Base-by-base conservation (phyloP, 2,797 vertebrate genomes). In the Sebastes flavidus region DNA sequence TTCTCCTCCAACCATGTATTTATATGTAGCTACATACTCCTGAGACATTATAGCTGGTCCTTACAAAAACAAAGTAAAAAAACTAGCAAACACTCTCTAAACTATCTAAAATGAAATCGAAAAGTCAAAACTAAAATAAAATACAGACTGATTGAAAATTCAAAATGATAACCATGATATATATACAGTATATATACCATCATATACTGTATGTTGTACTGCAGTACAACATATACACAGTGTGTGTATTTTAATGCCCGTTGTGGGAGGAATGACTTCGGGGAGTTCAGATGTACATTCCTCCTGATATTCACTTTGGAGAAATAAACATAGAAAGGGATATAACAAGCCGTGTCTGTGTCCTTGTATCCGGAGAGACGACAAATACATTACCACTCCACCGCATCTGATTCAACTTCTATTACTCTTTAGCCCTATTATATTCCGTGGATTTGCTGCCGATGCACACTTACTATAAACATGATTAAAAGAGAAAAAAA, bases 401-500 rank as follows among this genome's bases (percentile, higher is more conserved):
- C 75, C 10, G 68, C 87, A 65, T 88, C 86, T 81, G 60, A 67
- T 90, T 85, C 84, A 72, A 75, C 84, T 89, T 84, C 86, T 73
- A 84, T 89, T 87, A 84, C 78, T 90, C 84, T 77, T 86, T 70
- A 81, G 27, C 67, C 61, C 56, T 20, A 73, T 92, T 88, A 78
- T 80, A 81, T 75, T 76, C 49, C 0, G 63, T 11, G 72, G 72
- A 82, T 74, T 38, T 82, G 79, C 81, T 81, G 82, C 74, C 4
- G 74, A 88, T 70, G 78, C 87, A 84, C 78, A 72, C 84, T 84
- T 82, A 77, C 89, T 84, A 84, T 87, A 86, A 91, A 90, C 85
- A 90, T 79, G 88, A 91, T 91, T 83, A 89, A 90, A 91, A 88
- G 38, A 67, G 67, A 49, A 20, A 66, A 62, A 67, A 73, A 77